Evolutionary conservation across 2,888 invertebrate species (phyloP).

Genomic region (Phortica okadai): DNA sequence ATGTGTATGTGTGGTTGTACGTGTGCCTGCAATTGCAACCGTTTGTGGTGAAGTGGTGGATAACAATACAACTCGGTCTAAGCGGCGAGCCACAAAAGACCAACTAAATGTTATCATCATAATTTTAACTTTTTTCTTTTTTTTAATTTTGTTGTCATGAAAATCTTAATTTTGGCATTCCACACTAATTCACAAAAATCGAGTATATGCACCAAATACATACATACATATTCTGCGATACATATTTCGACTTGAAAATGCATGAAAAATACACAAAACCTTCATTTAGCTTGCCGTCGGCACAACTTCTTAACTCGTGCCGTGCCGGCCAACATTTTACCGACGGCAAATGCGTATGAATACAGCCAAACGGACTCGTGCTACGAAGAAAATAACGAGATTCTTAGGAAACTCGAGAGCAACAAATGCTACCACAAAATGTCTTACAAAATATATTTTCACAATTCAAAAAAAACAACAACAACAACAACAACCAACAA

Average conservation of each 20-base stretch:
- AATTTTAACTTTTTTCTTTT: slow-evolving; percentile 26
- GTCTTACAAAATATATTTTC: slow-evolving; percentile 53
- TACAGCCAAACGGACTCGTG: slow-evolving; percentile 13
- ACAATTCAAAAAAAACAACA: background rate
- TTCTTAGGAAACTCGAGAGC: slow-evolving; percentile 55
- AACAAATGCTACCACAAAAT: slow-evolving; percentile 70
- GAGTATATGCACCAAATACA: background rate
- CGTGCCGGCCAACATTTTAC: slow-evolving; percentile 42
- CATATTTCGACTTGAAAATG: slow-evolving; percentile 1
- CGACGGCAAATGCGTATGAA: slow-evolving; percentile 50
- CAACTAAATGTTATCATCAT: slow-evolving; percentile 66
- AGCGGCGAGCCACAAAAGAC: slow-evolving; percentile 78
- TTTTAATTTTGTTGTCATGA: slow-evolving; percentile 26
- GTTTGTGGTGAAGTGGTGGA: slow-evolving; percentile 46
- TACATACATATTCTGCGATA: background rate
- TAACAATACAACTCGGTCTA: slow-evolving; percentile 77
- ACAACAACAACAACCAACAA: background rate
- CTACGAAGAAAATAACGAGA: slow-evolving; percentile 57
- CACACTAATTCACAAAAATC: background rate
- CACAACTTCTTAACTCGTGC: slow-evolving; percentile 35
- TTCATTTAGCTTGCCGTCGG: slow-evolving; percentile 53
- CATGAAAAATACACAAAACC: slow-evolving; percentile 21
- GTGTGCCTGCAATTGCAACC: slow-evolving; percentile 40
- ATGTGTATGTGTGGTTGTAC: slow-evolving; percentile 30
- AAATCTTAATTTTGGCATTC: background rate